phyloP scores from a whole-genome alignment of 53 echinoderm and acorn worm genomes.

The Hippasteria phrygiana region DNA sequence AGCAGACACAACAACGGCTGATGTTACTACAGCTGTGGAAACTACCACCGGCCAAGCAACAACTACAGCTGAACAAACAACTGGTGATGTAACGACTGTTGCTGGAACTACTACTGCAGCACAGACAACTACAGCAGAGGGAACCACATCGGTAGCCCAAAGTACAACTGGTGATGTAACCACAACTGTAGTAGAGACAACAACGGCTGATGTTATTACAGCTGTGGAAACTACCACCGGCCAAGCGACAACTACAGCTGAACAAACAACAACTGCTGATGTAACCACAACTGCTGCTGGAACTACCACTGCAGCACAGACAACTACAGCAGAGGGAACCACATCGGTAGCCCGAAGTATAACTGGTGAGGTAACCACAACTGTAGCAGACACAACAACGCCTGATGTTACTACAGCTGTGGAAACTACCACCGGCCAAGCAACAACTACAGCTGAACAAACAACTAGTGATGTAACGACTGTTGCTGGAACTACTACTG shows the following conservation, averaged over 20 bases:
- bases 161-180: neutral
- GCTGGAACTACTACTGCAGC: too few relatives aligned
- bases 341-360: too few relatives aligned
- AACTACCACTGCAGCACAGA: neutral
- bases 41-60: too few relatives aligned
- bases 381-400: neutral
- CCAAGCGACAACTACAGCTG: neutral
- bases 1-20: too few relatives aligned
- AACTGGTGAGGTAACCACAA: neutral
- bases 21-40: too few relatives aligned
- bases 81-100: too few relatives aligned
- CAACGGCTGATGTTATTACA: neutral
- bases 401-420: neutral
- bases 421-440: too few relatives aligned
- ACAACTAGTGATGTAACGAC: too few relatives aligned
- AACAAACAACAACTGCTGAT: neutral
- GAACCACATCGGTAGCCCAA: neutral
- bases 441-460: too few relatives aligned
- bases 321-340: neutral
- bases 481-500: neutral
- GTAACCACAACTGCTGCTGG: neutral
- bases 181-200: neutral
- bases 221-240: neutral
- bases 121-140: neutral
- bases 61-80: too few relatives aligned